Base-by-base conservation (phyloP, 2,888 invertebrate genomes). In the Synanthedon vespiformis region DNA sequence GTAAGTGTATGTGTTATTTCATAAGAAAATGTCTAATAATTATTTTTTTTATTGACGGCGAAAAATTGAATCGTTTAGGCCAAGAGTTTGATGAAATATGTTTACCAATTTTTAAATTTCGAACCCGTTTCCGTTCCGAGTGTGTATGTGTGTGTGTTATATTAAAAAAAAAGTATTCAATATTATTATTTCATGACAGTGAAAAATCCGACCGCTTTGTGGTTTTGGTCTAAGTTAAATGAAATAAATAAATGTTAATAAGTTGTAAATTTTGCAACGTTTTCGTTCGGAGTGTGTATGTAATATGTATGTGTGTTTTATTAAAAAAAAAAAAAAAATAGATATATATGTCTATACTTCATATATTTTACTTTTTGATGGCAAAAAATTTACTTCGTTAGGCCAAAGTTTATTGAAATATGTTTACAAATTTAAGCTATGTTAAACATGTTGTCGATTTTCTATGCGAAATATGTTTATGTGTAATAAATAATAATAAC, bases 251-350 rank as follows among this genome's bases (percentile, higher is more conserved):
- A n/a, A 10, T 5, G 22, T 22, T 22, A 14, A 6, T 18, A 12
- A 48, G 10, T 48, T 65, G 66, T 54, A 56, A 66, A 64, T 59
- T 60, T 55, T 54, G 60, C 63, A 62, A 53, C 51, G 51, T 58
- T 51, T 53, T 54, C 54, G 55, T 48, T 48, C 51, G 51, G 54
- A 51, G 52, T 56, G 56, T 54, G 52, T n/a, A n/a, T n/a, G n/a
- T n/a, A n/a, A n/a, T 58, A 49, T 51, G 52, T 54, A 58, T 56
- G 55, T 53, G 52, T 52, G 50, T 48, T 52, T 55, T 41, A 18
- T 18, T 18, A 3, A 22, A n/a, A n/a, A n/a, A n/a, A 49, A 51
- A 22, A 48, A 51, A 49, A 54, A 44, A 58, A 53, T n/a, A n/a
- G n/a, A n/a, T n/a, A n/a, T n/a, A n/a, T n/a, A n/a, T n/a, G 40